These are phyloP conservation scores for Trypoxylus dichotomus DNA, from an alignment of 1,140 invertebrate genomes.

Conservation along the genomic window DNA sequence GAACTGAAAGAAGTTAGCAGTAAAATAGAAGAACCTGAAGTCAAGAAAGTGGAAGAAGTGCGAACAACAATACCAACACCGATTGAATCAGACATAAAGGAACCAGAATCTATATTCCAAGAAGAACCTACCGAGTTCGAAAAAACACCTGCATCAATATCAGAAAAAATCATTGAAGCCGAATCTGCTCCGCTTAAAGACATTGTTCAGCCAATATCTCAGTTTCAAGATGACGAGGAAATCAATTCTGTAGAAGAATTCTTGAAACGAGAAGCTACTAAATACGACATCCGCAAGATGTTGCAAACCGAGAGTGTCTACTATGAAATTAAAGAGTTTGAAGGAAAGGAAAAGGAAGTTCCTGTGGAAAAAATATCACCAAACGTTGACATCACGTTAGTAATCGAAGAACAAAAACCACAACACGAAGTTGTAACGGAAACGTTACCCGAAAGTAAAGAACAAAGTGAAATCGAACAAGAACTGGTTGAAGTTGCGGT, in stretches of 20 bases:
- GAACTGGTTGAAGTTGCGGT: not conserved
- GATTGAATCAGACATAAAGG: not conserved
- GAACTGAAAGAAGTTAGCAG: not conserved
- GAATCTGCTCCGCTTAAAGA: not conserved
- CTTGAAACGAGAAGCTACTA: not conserved
- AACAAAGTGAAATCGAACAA: not conserved
- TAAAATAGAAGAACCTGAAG: not conserved
- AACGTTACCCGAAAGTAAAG: too few relatives aligned
- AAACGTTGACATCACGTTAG: not conserved
- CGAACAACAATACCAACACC: not conserved
- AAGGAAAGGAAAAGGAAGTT: not conserved
- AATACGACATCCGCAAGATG: constrained; percentile 28
- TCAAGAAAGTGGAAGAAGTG: not conserved
- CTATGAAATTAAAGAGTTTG: not conserved
- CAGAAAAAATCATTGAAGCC: not conserved
- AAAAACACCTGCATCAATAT: not conserved
- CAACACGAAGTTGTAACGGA: not conserved
- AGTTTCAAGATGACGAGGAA: not conserved
- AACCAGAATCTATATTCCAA: not conserved
- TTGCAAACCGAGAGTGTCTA: not conserved
- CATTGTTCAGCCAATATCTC: not conserved
- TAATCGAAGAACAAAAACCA: not conserved
- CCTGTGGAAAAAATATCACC: not conserved
- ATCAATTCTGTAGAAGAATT: not conserved
- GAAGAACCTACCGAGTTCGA: not conserved